Evolutionary conservation across 2,797 vertebrate species (phyloP).

Genomic region (Otolemur crassicaudatus): DNA sequence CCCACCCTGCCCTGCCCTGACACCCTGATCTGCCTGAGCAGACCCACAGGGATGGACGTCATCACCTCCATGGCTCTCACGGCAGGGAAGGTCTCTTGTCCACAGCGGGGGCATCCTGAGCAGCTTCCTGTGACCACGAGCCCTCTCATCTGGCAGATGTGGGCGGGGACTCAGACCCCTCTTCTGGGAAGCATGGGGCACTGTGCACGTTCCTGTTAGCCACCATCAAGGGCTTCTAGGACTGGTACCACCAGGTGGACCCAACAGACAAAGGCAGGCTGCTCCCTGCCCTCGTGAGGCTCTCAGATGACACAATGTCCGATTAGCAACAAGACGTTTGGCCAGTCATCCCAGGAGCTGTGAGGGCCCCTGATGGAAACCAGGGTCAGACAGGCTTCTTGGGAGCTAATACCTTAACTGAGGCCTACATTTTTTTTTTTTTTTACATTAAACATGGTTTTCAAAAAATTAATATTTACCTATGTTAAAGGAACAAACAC

Average conservation of each 20-base stretch:
- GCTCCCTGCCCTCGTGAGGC: background rate
- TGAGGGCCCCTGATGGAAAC: background rate
- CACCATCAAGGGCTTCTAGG: background rate
- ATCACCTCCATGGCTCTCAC: rapidly evolving
- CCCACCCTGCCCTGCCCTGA: background rate
- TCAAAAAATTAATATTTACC: background rate
- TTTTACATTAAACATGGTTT: background rate
- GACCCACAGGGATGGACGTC: background rate
- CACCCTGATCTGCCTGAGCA: background rate
- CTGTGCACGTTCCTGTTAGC: background rate
- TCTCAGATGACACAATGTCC: background rate
- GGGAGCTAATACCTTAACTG: background rate
- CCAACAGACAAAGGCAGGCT: background rate
- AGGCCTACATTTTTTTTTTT: background rate
- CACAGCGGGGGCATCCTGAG: background rate
- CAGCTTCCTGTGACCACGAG: background rate
- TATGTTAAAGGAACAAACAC: background rate
- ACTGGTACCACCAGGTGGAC: background rate
- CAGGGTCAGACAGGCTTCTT: background rate
- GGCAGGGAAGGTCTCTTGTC: background rate
- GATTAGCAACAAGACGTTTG: background rate
- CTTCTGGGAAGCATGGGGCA: background rate
- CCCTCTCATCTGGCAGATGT: background rate
- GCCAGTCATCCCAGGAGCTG: background rate
- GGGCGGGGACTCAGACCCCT: background rate